Conservation (phyloP, 1,140 invertebrate genomes). For the Watersipora subatra region DNA sequence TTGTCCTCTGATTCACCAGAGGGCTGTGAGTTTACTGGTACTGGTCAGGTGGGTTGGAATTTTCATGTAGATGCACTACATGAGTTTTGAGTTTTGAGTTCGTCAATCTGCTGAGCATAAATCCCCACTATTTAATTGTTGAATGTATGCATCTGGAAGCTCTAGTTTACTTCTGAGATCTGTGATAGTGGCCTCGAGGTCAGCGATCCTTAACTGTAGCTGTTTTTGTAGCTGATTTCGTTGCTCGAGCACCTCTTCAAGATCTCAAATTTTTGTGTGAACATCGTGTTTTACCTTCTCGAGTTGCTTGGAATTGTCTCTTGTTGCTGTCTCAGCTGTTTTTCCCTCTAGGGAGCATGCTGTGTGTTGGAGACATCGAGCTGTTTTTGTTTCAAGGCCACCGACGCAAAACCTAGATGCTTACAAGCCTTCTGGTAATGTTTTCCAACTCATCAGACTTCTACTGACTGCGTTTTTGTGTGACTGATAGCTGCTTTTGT, state of each 20-base stretch:
- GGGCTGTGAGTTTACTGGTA: too few species aligned
- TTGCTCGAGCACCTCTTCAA: constrained; percentile 51
- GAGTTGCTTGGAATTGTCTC: neutral
- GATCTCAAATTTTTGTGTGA: constrained; percentile 39
- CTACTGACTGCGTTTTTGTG: neutral
- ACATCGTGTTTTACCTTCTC: neutral
- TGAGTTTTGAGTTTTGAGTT: constrained; percentile 23
- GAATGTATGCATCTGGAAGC: constrained; percentile 53
- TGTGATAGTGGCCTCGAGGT: constrained; percentile 45
- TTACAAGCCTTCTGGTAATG: constrained; percentile 49
- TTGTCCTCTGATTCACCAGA: too few species aligned
- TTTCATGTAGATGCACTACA: constrained; percentile 42
- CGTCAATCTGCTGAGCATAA: neutral
- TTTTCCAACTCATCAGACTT: constrained; percentile 48
- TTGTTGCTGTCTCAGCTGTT: neutral
- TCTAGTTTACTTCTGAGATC: constrained; percentile 50
- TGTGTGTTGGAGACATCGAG: neutral
- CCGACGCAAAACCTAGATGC: constrained; percentile 47
- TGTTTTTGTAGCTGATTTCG: constrained; percentile 49
- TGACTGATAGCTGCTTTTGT: neutral
- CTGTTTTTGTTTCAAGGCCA: constrained; percentile 48
- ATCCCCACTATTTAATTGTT: constrained; percentile 40
- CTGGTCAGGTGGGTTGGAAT: too few species aligned
- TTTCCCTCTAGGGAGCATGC: too few species aligned
- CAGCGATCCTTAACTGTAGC: constrained; percentile 31